These are phyloP conservation scores for Prinia subflava DNA, from an alignment of 2,113 vertebrate genomes.

Conservation along the genomic window DNA sequence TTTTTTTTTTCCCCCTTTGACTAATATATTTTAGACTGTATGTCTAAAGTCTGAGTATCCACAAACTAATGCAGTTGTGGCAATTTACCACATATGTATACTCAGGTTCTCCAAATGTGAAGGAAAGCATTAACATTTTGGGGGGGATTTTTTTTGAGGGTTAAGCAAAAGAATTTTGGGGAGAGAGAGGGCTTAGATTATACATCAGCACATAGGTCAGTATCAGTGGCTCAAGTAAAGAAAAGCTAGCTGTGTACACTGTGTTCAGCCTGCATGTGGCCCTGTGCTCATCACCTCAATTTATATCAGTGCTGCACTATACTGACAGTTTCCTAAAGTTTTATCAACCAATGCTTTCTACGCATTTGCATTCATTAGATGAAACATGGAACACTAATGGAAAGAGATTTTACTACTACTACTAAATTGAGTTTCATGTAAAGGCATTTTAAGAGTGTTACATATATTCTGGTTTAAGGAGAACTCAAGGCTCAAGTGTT, in stretches of 20 bases:
- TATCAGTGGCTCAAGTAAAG: background rate
- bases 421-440: conserved; percentile 9
- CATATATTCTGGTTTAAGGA: background rate
- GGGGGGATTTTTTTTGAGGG: background rate
- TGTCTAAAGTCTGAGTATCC: background rate
- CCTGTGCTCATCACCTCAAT: background rate
- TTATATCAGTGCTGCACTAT: background rate
- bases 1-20: too few relatives aligned
- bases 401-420: background rate
- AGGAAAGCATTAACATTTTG: background rate
- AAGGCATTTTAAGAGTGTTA: background rate
- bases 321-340: background rate
- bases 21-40: background rate
- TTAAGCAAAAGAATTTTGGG: background rate
- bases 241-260: background rate
- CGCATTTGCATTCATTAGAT: background rate
- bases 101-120: background rate
- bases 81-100: background rate
- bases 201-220: background rate
- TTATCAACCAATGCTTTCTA: background rate
- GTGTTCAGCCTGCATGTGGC: background rate
- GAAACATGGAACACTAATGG: background rate
- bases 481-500: background rate
- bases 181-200: background rate
- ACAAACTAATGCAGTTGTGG: background rate